Percentiles rank a stretch among this genome's conserved stretches.
phyloP scores from a whole-genome alignment of 2,113 vertebrate species.

The Saguinus imperator region DNA sequence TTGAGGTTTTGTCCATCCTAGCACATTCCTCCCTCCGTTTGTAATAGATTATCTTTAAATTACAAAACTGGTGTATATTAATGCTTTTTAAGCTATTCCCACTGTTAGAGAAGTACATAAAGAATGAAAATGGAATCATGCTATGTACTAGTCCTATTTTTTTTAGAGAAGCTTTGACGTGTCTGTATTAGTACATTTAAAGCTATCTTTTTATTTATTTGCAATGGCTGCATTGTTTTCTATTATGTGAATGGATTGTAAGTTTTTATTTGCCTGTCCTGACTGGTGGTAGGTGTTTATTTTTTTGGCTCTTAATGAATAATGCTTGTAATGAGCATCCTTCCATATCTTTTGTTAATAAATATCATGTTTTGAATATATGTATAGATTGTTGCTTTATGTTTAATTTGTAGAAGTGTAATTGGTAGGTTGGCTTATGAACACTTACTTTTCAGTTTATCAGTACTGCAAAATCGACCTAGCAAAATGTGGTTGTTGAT shows the following conservation, averaged over 20 bases:
- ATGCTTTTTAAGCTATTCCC: not conserved
- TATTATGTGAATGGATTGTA: not conserved
- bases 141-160: not conserved
- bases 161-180: slow-evolving; percentile 2
- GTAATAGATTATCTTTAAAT: slow-evolving; percentile 31
- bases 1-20: not conserved
- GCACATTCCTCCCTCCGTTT: not conserved
- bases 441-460: not conserved
- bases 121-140: not conserved
- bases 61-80: not conserved
- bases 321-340: not conserved
- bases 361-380: not conserved
- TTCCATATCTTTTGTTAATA: not conserved
- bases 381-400: not conserved
- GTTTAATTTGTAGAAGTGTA: not conserved
- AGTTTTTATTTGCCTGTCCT: not conserved
- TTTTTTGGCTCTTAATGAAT: not conserved
- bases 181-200: not conserved
- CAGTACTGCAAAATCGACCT: not conserved
- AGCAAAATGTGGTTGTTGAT: not conserved
- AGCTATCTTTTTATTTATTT: not conserved
- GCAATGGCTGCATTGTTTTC: slow-evolving; percentile 10
- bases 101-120: not conserved
- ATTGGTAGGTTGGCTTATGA: not conserved
- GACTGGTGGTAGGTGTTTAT: not conserved